Conservation (phyloP, 2,113 vertebrate species). For the Polypterus bichir region DNA sequence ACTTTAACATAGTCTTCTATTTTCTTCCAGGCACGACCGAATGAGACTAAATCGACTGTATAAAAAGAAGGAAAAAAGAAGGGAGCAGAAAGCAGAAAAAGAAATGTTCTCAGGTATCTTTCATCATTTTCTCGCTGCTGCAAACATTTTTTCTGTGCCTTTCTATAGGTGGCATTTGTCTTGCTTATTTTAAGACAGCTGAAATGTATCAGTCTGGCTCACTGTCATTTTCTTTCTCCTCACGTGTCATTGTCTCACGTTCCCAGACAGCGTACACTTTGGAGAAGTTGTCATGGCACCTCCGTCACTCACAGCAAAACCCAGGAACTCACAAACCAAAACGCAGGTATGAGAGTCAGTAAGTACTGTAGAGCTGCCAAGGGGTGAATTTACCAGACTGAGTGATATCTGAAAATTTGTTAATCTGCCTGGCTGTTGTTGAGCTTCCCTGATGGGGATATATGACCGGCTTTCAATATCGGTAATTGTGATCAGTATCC, state of each 20-base stretch:
- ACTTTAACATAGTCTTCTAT: too few relatives aligned
- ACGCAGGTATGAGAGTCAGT: conserved; percentile 59
- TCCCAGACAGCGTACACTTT: conserved; percentile 61
- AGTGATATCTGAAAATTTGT: too few relatives aligned
- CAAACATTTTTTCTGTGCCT: neutral
- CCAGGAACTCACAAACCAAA: conserved; percentile 38
- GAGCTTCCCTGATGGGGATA: too few relatives aligned
- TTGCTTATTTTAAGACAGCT: too few relatives aligned
- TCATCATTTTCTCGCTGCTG: too few relatives aligned
- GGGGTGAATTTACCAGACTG: too few relatives aligned
- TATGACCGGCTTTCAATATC: too few relatives aligned
- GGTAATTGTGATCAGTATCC: too few relatives aligned
- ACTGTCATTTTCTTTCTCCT: neutral
- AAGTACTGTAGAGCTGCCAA: too few relatives aligned
- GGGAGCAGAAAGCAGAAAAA: conserved; percentile 48
- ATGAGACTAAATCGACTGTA: conserved; percentile 44
- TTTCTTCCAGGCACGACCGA: conserved; percentile 51
- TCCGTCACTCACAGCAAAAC: conserved; percentile 62
- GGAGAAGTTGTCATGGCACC: conserved; percentile 77
- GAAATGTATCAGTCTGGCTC: too few relatives aligned
- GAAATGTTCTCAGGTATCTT: conserved; percentile 61
- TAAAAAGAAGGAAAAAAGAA: conserved; percentile 53
- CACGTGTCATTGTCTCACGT: too few relatives aligned
- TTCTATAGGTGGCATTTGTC: rapidly evolving
- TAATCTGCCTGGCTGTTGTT: too few relatives aligned